phyloP scores from a whole-genome alignment of 35 echinoderm and acorn worm genomes.

The Chiridota heheva region DNA sequence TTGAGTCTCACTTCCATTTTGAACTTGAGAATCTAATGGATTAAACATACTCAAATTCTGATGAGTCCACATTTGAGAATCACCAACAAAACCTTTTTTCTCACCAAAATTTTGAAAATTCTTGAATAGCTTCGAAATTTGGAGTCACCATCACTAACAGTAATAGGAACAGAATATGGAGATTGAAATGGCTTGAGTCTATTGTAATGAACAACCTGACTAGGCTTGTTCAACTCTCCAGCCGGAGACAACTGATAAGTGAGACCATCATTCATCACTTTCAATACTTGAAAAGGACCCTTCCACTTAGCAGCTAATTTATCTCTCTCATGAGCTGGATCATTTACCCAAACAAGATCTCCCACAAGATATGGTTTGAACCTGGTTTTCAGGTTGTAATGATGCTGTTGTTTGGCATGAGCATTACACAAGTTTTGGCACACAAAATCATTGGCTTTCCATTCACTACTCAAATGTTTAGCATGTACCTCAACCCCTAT shows the following conservation, averaged over 20 bases:
- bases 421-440: constrained; percentile 1
- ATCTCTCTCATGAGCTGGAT: constrained; percentile 39
- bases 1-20: too few species aligned
- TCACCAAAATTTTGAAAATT: too few species aligned
- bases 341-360: constrained; percentile 33
- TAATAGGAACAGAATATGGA: too few species aligned
- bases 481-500: neutral
- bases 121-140: too few species aligned
- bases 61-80: too few species aligned
- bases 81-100: too few species aligned
- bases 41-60: too few species aligned
- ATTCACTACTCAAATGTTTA: neutral
- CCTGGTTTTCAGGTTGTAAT: neutral
- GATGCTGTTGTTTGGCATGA: constrained; percentile 20
- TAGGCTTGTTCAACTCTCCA: neutral
- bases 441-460: neutral
- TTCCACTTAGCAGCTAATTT: neutral
- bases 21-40: too few species aligned
- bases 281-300: neutral
- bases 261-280: constrained; percentile 3
- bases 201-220: constrained; percentile 11
- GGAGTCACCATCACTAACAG: too few species aligned
- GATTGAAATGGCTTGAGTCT: constrained; percentile 4
- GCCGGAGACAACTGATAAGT: constrained; percentile 20
- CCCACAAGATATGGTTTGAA: constrained; percentile 25